phyloP scores from a whole-genome alignment of 2,888 invertebrate species.

The Drosophila hamatofila region DNA sequence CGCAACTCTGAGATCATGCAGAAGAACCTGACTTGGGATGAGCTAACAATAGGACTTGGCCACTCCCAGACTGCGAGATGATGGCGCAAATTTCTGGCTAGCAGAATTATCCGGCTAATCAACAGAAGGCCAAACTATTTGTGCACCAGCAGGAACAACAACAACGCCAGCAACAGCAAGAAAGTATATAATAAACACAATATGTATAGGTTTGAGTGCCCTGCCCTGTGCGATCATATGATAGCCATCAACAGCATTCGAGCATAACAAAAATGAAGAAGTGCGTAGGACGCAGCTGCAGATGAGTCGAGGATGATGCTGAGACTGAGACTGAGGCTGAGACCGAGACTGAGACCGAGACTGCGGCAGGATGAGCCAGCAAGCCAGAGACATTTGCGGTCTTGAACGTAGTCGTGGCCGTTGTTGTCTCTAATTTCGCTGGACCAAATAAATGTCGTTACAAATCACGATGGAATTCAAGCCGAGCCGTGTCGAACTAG shows the following conservation, averaged over 20 bases:
- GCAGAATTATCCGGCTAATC: conserved; percentile 71
- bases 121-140: conserved; percentile 50
- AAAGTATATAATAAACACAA: conserved; percentile 1
- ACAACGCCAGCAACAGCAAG: neutral
- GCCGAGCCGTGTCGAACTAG: conserved; percentile 50
- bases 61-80: conserved; percentile 67
- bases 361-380: conserved; percentile 20
- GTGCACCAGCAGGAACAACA: conserved; percentile 19
- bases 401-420: conserved; percentile 35
- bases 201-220: conserved; percentile 39
- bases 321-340: neutral
- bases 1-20: conserved; percentile 44
- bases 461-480: conserved; percentile 84
- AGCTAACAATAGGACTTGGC: conserved; percentile 53
- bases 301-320: conserved; percentile 33
- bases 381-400: conserved; percentile 30
- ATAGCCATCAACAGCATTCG: conserved; percentile 64
- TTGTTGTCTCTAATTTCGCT: conserved; percentile 74
- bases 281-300: conserved; percentile 67
- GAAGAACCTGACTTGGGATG: conserved; percentile 43
- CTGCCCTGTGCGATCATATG: conserved; percentile 50
- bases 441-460: conserved; percentile 83
- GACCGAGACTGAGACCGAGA: conserved; percentile 33
- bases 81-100: conserved; percentile 58
- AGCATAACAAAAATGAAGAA: conserved; percentile 48